phyloP scores from a whole-genome alignment of 2,113 vertebrate genomes.

The Loxodonta africana region DNA sequence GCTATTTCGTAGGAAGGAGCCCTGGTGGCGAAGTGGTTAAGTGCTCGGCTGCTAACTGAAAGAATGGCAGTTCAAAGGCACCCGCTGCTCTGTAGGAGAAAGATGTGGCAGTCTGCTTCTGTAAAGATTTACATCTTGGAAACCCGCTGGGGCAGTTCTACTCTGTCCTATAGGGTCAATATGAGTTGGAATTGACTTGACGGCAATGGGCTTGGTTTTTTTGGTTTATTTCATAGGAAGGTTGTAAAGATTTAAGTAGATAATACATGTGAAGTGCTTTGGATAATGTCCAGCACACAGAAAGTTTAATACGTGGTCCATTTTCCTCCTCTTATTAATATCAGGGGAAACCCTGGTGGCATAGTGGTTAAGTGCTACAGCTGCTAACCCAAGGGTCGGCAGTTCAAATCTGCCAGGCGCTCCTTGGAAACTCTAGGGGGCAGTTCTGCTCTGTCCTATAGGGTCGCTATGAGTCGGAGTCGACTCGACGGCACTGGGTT shows the following conservation, averaged over 20 bases:
- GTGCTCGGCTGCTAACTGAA: not conserved
- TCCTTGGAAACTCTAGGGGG: too few species aligned
- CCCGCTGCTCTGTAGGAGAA: not conserved
- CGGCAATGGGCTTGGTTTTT: not conserved
- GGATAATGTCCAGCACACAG: not conserved
- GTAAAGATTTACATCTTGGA: not conserved
- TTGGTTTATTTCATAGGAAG: not conserved
- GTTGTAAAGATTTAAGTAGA: slow-evolving; percentile 10
- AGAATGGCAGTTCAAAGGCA: not conserved
- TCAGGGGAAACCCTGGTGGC: not conserved
- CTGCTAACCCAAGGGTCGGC: too few species aligned
- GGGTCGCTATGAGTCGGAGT: too few species aligned
- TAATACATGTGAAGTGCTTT: slow-evolving; percentile 44
- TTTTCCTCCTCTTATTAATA: slow-evolving; percentile 52
- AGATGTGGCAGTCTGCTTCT: not conserved
- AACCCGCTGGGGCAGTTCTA: not conserved
- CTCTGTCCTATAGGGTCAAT: not conserved
- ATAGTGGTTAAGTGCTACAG: too few species aligned
- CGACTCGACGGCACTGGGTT: too few species aligned
- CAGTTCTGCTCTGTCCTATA: too few species aligned
- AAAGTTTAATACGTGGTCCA: slow-evolving; percentile 58
- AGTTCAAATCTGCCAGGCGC: too few species aligned
- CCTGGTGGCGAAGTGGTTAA: not conserved
- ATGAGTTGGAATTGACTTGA: not conserved
- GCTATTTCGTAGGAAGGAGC: not conserved